phyloP scores from a whole-genome alignment of 2,113 vertebrate species.

The Fulmarus glacialis region DNA sequence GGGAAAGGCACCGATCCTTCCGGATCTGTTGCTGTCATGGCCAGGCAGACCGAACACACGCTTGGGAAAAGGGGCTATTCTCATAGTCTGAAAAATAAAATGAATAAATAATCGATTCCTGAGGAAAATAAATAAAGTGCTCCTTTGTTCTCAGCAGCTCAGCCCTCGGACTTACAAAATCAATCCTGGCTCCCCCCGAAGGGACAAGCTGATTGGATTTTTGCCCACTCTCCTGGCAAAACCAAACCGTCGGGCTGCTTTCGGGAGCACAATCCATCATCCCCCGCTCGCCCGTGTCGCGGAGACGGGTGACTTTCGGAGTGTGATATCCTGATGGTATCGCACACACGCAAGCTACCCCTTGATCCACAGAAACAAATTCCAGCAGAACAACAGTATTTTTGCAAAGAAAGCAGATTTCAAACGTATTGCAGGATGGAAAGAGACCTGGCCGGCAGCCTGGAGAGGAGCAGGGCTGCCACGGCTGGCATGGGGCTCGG shows the following conservation, averaged over 20 bases:
- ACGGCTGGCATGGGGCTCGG: rapidly evolving
- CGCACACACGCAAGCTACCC: too few relatives aligned
- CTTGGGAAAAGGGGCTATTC: not conserved
- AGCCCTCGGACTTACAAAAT: not conserved
- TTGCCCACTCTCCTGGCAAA: not conserved
- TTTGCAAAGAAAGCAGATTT: not conserved
- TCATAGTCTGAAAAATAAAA: not conserved
- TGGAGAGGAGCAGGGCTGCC: not conserved
- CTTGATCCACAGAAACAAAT: not conserved
- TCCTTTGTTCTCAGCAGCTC: not conserved
- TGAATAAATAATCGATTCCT: not conserved
- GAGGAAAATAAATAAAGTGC: not conserved
- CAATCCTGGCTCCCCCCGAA: not conserved
- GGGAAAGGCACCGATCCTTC: not conserved
- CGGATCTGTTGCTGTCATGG: rapidly evolving
- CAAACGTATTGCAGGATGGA: rapidly evolving
- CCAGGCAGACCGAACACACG: rapidly evolving
- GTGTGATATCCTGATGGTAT: rapidly evolving
- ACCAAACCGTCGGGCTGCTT: not conserved
- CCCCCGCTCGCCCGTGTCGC: rapidly evolving
- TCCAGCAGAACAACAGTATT: rapidly evolving
- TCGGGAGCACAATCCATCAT: not conserved
- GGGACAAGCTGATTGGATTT: not conserved
- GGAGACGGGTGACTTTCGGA: rapidly evolving
- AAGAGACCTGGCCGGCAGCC: not conserved